A percentile compares a stretch with the other conserved stretches of the same genome.
These are phyloP conservation scores for Galago senegalensis DNA, from an alignment of 2,797 vertebrate species.

Conservation along the genomic window DNA sequence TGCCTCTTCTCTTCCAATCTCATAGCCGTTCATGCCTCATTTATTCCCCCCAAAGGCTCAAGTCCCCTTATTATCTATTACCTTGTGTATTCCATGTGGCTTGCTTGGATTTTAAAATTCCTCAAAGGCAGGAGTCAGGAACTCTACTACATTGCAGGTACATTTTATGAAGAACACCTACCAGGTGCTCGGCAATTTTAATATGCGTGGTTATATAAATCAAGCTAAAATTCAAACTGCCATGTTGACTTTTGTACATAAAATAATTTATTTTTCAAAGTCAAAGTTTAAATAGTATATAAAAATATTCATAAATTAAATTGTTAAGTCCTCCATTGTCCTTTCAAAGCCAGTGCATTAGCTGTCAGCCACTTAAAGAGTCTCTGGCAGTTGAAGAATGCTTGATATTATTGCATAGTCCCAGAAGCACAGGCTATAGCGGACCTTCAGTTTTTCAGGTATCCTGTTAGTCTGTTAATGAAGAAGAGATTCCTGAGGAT, in stretches of 20 bases:
- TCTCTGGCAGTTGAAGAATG: background rate
- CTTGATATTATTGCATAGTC: background rate
- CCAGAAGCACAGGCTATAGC: background rate
- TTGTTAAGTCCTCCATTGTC: background rate
- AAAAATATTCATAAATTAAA: conserved; percentile 76
- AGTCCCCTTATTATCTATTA: background rate
- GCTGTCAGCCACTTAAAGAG: background rate
- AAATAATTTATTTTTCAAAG: conserved; percentile 78
- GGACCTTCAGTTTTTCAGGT: conserved; percentile 79
- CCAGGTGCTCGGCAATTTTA: background rate
- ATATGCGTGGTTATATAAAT: background rate
- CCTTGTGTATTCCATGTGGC: background rate
- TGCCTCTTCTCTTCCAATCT: background rate
- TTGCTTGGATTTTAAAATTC: conserved; percentile 42
- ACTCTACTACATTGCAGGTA: background rate
- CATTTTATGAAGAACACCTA: background rate
- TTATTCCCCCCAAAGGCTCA: background rate
- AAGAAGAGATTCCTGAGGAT: conserved; percentile 80
- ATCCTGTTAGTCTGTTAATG: conserved; percentile 65
- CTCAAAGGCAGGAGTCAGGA: background rate
- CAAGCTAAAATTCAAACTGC: conserved; percentile 35
- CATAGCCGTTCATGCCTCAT: background rate
- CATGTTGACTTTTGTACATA: background rate
- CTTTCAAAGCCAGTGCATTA: background rate
- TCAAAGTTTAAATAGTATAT: conserved; percentile 70